These are phyloP conservation scores for Blomia tropicalis DNA, from an alignment of 2,888 invertebrate genomes.

Conservation along the genomic window DNA sequence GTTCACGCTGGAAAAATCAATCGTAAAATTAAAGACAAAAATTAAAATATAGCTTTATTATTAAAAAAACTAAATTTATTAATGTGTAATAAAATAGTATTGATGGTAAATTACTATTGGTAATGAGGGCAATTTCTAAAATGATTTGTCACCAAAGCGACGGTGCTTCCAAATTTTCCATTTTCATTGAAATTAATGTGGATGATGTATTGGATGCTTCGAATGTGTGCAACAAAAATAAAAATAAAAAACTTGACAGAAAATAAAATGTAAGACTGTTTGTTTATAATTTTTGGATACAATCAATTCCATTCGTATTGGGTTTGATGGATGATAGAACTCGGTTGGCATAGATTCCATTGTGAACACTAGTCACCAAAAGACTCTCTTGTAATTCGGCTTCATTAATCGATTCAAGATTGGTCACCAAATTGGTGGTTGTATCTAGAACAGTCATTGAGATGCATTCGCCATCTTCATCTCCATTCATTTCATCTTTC, in stretches of 20 bases:
- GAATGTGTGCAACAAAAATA: neutral
- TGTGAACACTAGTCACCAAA: slow-evolving; percentile 2
- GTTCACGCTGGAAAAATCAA: no score
- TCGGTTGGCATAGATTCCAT: slow-evolving; percentile 11
- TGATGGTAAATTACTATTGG: no score
- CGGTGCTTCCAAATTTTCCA: no score
- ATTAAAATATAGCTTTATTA: no score
- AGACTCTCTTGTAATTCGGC: slow-evolving; percentile 7
- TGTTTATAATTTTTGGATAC: neutral
- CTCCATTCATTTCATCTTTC: neutral
- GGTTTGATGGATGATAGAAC: neutral
- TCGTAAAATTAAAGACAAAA: no score
- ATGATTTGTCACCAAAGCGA: no score
- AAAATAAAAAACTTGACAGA: neutral
- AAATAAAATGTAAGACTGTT: neutral
- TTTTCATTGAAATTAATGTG: no score
- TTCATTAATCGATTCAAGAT: slow-evolving; percentile 8
- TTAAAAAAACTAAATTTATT: no score
- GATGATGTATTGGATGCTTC: no score
- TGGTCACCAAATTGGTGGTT: slow-evolving; percentile 11
- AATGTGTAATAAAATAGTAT: no score
- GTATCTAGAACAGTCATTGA: slow-evolving; percentile 9
- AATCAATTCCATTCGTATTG: no score
- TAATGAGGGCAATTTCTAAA: no score
- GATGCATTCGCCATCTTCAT: neutral